Evolutionary conservation across 2,113 vertebrate species (phyloP).

Genomic region (Phalacrocorax carbo): DNA sequence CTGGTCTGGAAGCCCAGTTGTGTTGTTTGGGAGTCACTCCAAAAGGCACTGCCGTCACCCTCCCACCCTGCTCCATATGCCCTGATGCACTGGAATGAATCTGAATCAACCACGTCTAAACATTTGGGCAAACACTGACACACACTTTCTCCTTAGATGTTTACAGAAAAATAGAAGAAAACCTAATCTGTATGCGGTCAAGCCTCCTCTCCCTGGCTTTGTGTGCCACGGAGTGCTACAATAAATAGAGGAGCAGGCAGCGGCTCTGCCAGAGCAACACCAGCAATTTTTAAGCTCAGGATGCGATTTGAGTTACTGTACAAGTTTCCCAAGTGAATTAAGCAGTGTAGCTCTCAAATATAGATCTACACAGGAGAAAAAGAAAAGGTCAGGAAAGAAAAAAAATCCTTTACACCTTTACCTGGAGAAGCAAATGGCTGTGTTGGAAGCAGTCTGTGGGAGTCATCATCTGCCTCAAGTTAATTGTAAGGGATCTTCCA

Average conservation of each 20-base stretch:
- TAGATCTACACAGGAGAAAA: background rate
- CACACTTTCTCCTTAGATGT: background rate
- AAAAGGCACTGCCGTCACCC: fast-evolving
- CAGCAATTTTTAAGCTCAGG: background rate
- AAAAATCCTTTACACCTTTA: background rate
- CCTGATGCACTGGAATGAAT: background rate
- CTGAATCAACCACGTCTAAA: background rate
- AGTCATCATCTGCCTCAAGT: background rate
- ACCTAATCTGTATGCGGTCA: background rate
- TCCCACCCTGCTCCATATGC: background rate
- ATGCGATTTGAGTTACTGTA: background rate
- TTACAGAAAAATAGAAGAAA: background rate
- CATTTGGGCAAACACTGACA: background rate
- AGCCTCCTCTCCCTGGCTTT: background rate
- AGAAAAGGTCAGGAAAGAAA: background rate
- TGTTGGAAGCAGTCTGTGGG: background rate
- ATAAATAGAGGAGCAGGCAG: background rate
- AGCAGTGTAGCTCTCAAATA: background rate
- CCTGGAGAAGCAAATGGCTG: background rate
- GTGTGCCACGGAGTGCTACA: background rate
- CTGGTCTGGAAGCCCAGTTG: background rate
- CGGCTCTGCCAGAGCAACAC: background rate
- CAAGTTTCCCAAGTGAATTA: background rate
- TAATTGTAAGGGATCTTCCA: background rate
- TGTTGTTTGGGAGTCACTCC: background rate